Evolutionary conservation across 2,797 vertebrate genomes (phyloP), one percentile per base, ranked within the genome.

Genomic region (Pterois miles): DNA sequence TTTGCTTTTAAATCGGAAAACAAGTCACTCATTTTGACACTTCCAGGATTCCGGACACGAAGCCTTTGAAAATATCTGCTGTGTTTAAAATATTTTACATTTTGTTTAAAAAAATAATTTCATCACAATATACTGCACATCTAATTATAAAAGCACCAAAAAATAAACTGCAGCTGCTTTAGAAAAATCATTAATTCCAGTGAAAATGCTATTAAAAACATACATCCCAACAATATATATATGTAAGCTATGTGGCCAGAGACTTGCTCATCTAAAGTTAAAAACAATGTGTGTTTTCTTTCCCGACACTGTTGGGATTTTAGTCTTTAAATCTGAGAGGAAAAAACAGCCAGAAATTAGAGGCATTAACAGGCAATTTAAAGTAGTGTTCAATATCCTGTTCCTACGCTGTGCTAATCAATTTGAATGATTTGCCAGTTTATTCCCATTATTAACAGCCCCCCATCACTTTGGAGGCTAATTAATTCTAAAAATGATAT

Each of bases 401-500:
- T 65, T 84, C 81, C 71, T 36, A 82, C 73, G 83, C 83, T 65
- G 81, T 81, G 80, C 71, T 83, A 89, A 95, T 95, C 92, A 92
- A 86, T 93, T 83, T 83, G 70, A 89, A 90, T 86, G 86, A 93
- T 94, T 91, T 77, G 81, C 77, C 89, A 83, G 86, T 94, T 93
- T 86, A 88, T 92, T 93, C 92, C 88, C 87, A 91, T 95, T 92
- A 92, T 90, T 86, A 92, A 90, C 89, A 90, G 88, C 82, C 80
- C 77, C 13, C 86, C 83, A 80, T 89, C 90, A 84, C 79, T 90
- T 83, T 80, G 83, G 76, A 83, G 60, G 88, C 88, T 93, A 91
- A 94, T 94, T 92, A 90, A 93, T 94, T 93, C 85, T 65, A 84
- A 93, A 87, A 92, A 92, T 92, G 82, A 93, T 90, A 92, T 93